phyloP scores from a whole-genome alignment of 2,888 invertebrate genomes.

The Cephalotes varians region DNA sequence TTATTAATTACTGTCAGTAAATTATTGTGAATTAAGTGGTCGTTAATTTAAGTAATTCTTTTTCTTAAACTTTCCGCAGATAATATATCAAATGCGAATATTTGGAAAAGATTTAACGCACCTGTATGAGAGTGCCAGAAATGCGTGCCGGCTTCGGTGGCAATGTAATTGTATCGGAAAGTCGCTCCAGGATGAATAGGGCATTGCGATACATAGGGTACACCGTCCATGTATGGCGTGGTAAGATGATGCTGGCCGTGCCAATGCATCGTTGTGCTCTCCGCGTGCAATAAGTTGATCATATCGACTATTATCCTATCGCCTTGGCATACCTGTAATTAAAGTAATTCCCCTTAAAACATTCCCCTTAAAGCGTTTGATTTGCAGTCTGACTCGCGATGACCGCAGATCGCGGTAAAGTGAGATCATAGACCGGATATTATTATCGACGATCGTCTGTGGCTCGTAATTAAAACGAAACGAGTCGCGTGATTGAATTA shows the following conservation, averaged over 20 bases:
- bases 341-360: not conserved
- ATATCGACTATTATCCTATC: slow-evolving; percentile 94
- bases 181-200: slow-evolving; percentile 92
- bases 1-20: not conserved
- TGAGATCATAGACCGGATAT: not conserved
- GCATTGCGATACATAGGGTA: slow-evolving; percentile 94
- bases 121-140: slow-evolving; percentile 94
- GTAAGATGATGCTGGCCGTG: slow-evolving; percentile 94
- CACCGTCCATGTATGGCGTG: slow-evolving; percentile 95
- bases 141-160: slow-evolving; percentile 92
- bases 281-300: slow-evolving; percentile 92
- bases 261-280: slow-evolving; percentile 96
- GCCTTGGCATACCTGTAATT: slow-evolving; percentile 92
- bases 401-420: not conserved
- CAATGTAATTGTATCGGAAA: slow-evolving; percentile 92
- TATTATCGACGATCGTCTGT: not conserved
- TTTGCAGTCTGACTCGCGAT: not conserved
- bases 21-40: not conserved
- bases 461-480: not conserved
- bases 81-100: not conserved
- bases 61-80: not conserved
- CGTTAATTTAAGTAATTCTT: not conserved
- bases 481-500: not conserved
- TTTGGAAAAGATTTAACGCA: slow-evolving; percentile 72
- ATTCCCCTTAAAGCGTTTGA: not conserved